Base-by-base conservation (phyloP, 64 coral and sea anemone species). In the Catalaphyllia jardinei region DNA sequence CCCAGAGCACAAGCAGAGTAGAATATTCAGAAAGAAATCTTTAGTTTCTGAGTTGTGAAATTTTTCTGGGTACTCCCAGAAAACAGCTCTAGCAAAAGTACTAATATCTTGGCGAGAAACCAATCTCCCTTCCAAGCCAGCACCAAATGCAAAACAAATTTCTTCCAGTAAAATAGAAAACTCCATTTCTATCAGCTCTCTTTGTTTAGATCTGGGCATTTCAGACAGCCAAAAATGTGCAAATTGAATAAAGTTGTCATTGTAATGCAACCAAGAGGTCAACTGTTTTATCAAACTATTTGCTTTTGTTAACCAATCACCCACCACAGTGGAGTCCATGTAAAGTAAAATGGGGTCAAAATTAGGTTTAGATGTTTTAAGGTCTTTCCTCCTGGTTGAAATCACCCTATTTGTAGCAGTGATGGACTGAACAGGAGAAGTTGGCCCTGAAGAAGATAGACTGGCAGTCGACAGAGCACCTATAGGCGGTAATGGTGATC, bases 211-310 rank as follows among this genome's bases (percentile, higher is more conserved):
- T 75, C 75, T 79, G 46, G 88, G 87, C 86, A 97, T 86, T 83
- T 93, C 88, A 60, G 91, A 87, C 29, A 97, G 27, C 95, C 95
- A 97, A 76, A 97, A 97, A 76, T 97, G 91, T 77, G 95, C 91
- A 94, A 97, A 97, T 17, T 83, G 80, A n/a, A 97, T 88, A 79
- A 93, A 97, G 60, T 94, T 97, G 59, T 82, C 87, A 35, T 52
- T 65, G 19, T 52, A 60, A 76, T 88, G 88, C 4, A 97, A 29
- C 95, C 95, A 97, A 46, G 88, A 97, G 17, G 95, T 88, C 25
- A 97, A 42, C 17, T 82, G 60, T 57, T 90, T 67, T 2, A 97
- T 86, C 27, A 76, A 67, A 75, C 62, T 71, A 28, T 97, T 97
- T 27, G 95, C 83, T 30, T 79, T 86, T 29, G 77, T 83, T 17